Evolutionary conservation across 2,888 invertebrate species (phyloP).

Genomic region (Trachelus tabidus): DNA sequence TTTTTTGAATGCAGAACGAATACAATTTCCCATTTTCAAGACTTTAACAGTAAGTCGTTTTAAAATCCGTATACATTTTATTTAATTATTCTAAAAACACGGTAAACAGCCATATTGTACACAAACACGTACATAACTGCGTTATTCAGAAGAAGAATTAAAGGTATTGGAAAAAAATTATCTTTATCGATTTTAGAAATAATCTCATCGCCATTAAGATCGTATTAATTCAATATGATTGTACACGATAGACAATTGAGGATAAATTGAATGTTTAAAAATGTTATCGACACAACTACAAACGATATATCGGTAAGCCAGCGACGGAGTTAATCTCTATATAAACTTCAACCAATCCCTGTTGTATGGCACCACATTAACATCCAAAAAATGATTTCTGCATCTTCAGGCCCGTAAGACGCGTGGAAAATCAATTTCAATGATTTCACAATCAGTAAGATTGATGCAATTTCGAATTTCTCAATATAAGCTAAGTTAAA

Average conservation of each 20-base stretch:
- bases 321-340: neutral
- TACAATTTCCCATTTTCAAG: constrained; percentile 47
- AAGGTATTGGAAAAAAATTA: neutral
- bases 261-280: neutral
- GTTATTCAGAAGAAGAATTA: neutral
- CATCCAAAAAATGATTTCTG: neutral
- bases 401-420: neutral
- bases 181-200: neutral
- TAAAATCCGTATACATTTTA: neutral
- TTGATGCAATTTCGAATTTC: neutral
- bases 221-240: neutral
- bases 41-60: neutral
- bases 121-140: neutral
- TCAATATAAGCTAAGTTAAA: neutral
- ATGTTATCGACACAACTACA: neutral
- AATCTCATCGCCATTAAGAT: neutral
- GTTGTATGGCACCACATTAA: neutral
- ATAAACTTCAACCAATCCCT: neutral
- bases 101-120: neutral
- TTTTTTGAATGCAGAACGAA: constrained; percentile 40
- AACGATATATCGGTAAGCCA: neutral
- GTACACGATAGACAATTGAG: neutral
- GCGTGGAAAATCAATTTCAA: neutral
- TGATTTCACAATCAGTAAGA: neutral
- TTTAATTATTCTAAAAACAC: neutral